Conservation (phyloP, 2,113 vertebrate species). For the Ariopsis seemanni region DNA sequence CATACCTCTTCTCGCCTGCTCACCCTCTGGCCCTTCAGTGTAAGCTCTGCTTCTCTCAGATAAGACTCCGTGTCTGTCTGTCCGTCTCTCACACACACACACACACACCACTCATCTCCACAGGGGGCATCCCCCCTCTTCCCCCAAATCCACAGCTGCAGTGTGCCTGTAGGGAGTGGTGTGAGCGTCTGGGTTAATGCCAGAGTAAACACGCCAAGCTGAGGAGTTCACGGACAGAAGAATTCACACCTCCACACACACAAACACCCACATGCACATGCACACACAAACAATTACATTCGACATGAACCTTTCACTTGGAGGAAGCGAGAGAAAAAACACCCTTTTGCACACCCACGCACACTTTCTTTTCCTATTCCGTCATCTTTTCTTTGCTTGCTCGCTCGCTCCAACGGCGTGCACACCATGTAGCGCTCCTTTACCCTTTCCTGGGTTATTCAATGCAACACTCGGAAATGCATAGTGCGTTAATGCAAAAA, state of each 20-base stretch:
- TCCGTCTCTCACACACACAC: neutral
- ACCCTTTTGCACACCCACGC: conserved; percentile 27
- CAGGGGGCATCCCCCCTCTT: conserved; percentile 50
- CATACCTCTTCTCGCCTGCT: conserved; percentile 48
- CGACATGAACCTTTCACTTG: conserved; percentile 32
- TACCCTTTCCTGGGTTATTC: conserved; percentile 1
- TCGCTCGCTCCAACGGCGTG: neutral
- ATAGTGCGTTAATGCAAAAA: neutral
- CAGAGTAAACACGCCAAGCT: conserved; percentile 34
- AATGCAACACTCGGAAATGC: neutral
- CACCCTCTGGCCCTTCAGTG: conserved; percentile 56
- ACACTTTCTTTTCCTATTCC: conserved; percentile 1
- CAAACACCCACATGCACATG: conserved; percentile 37
- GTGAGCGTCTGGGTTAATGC: conserved; percentile 53
- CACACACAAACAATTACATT: conserved; percentile 37
- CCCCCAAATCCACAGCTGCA: conserved; percentile 33
- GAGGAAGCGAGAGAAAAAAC: conserved; percentile 31
- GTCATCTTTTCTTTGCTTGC: conserved; percentile 10
- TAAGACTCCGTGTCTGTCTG: conserved; percentile 61
- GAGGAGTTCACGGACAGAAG: conserved; percentile 40
- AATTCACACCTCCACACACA: conserved; percentile 42
- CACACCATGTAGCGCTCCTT: neutral
- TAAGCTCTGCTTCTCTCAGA: conserved; percentile 70
- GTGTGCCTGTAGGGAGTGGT: conserved; percentile 50
- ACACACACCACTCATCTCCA: conserved; percentile 48